Evolutionary conservation across 2,797 vertebrate species (phyloP).

Genomic region (Sitta carolinensis): DNA sequence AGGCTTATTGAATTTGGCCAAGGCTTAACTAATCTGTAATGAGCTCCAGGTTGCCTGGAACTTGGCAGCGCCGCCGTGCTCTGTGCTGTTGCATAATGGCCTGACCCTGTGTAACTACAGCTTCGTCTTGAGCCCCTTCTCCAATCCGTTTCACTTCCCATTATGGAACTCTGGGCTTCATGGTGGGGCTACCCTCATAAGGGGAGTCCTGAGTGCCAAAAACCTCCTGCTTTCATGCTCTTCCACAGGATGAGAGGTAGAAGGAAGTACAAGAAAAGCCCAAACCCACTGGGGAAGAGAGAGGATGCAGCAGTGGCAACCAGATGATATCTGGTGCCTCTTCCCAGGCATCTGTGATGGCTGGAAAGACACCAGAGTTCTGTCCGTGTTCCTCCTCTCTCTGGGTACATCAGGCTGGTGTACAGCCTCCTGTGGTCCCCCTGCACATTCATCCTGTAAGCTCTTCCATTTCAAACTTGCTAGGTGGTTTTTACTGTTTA

Average conservation of each 20-base stretch:
- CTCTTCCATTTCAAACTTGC: not conserved
- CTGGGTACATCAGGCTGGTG: not conserved
- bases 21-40: slow-evolving; percentile 63
- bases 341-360: not conserved
- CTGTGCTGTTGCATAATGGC: slow-evolving; percentile 43
- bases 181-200: not conserved
- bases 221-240: not conserved
- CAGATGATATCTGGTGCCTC: not conserved
- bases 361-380: not conserved
- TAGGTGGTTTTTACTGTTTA: not conserved
- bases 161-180: not conserved
- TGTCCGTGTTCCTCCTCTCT: not conserved
- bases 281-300: accelerated
- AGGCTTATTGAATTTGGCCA: slow-evolving; percentile 70
- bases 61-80: slow-evolving; percentile 26
- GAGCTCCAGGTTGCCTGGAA: slow-evolving; percentile 71
- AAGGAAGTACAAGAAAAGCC: not conserved
- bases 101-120: slow-evolving; percentile 13
- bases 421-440: not conserved
- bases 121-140: not conserved
- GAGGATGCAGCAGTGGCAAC: not conserved
- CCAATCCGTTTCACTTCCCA: not conserved
- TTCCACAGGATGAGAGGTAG: not conserved
- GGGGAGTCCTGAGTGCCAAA: not conserved
- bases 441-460: not conserved